Evolutionary conservation across 2,797 vertebrate genomes (phyloP).

Genomic region (Cephalopachus bancanus): DNA sequence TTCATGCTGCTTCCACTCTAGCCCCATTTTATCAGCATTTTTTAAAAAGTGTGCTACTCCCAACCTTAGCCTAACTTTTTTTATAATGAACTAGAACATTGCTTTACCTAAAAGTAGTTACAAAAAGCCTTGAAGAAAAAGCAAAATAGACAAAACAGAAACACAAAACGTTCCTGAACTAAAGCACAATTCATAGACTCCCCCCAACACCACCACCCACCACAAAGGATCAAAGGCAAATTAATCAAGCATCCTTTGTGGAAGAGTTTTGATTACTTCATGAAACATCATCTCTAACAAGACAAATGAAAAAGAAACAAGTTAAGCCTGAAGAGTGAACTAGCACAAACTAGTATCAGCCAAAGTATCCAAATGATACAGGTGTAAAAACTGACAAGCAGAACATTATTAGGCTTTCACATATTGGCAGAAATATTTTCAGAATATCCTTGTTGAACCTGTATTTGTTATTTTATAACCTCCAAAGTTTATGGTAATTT

Average conservation of each 20-base stretch:
- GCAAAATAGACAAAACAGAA: neutral
- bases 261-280: constrained; percentile 29
- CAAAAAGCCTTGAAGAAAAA: constrained; percentile 12
- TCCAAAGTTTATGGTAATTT: neutral
- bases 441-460: constrained; percentile 19
- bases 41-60: neutral
- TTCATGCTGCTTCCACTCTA: neutral
- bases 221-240: neutral
- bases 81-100: neutral
- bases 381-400: constrained; percentile 62
- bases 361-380: constrained; percentile 42
- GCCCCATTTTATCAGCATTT: neutral
- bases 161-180: neutral
- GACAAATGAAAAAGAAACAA: constrained; percentile 67
- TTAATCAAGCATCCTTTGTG: constrained; percentile 2
- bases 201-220: too few species aligned
- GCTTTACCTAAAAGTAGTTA: neutral
- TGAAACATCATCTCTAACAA: constrained; percentile 14
- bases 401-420: constrained; percentile 59
- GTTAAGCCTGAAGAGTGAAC: constrained; percentile 34
- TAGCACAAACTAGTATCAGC: neutral
- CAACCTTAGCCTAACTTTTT: neutral
- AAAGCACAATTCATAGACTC: neutral
- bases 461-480: constrained; percentile 28
- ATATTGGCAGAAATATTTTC: constrained; percentile 19